phyloP scores from a whole-genome alignment of 1,140 invertebrate species.

The Planococcus citri region DNA sequence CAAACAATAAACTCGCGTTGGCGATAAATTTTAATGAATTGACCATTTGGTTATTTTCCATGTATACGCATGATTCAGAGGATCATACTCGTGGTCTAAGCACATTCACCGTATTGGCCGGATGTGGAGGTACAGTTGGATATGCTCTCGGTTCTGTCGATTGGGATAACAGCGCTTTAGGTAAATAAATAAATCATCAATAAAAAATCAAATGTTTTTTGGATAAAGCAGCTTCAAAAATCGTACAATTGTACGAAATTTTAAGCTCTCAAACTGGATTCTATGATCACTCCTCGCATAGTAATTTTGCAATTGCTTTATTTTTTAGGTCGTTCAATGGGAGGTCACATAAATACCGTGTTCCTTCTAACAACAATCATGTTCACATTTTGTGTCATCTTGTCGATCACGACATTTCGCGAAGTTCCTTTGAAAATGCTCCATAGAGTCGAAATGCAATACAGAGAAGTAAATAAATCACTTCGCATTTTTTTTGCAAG shows the following conservation, averaged over 20 bases:
- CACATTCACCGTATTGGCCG: constrained; percentile 93
- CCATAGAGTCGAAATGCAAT: constrained; percentile 5
- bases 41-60: no score
- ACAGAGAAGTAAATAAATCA: constrained; percentile 11
- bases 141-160: constrained; percentile 86
- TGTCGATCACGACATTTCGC: constrained; percentile 71
- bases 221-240: no score
- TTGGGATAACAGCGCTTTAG: constrained; percentile 75
- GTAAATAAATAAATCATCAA: no score
- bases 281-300: no score
- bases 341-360: constrained; percentile 79
- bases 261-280: no score
- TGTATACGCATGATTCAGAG: constrained; percentile 40
- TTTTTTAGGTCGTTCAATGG: constrained; percentile 51
- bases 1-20: no score
- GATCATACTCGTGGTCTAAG: constrained; percentile 85
- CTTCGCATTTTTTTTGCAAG: no score
- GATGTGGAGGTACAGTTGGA: constrained; percentile 83
- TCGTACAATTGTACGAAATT: no score
- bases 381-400: constrained; percentile 64
- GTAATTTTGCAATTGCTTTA: no score
- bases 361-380: constrained; percentile 79
- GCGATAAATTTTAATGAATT: no score
- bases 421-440: constrained; percentile 65
- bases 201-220: no score